Percentiles rank a stretch among this genome's conserved stretches.
Conservation (phyloP, 1,140 invertebrate genomes). For the Cecropterus lyciades region DNA sequence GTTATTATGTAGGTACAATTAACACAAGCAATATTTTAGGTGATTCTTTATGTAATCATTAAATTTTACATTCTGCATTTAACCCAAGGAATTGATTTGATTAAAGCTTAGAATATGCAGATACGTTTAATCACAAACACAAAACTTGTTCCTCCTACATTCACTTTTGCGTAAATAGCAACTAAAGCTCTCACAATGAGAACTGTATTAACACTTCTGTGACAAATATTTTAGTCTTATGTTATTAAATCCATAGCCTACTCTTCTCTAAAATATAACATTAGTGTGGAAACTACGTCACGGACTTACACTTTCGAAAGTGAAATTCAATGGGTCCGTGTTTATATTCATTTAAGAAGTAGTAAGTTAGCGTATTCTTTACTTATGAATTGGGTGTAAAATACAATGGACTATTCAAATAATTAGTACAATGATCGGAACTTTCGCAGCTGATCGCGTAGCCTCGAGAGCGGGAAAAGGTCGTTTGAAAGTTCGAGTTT, state of each 20-base stretch:
- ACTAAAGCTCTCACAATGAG: constrained; percentile 10
- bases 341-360: background rate
- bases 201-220: background rate
- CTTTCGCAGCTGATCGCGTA: constrained; percentile 64
- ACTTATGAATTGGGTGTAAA: no score
- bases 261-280: constrained; percentile 21
- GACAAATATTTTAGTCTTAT: background rate
- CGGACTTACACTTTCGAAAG: constrained; percentile 69
- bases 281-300: constrained; percentile 33
- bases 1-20: no score
- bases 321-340: constrained; percentile 50
- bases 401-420: background rate
- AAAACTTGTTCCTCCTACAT: constrained; percentile 61
- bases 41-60: no score
- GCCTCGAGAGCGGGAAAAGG: constrained; percentile 52
- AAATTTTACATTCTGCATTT: no score
- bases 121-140: background rate
- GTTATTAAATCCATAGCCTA: constrained; percentile 23
- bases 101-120: background rate
- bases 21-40: no score
- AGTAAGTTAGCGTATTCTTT: background rate
- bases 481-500: constrained; percentile 33
- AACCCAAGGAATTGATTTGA: background rate
- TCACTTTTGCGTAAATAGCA: constrained; percentile 66
- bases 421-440: background rate